These are phyloP conservation scores for Tinamus guttatus DNA, from an alignment of 2,113 vertebrate genomes.

Conservation along the genomic window DNA sequence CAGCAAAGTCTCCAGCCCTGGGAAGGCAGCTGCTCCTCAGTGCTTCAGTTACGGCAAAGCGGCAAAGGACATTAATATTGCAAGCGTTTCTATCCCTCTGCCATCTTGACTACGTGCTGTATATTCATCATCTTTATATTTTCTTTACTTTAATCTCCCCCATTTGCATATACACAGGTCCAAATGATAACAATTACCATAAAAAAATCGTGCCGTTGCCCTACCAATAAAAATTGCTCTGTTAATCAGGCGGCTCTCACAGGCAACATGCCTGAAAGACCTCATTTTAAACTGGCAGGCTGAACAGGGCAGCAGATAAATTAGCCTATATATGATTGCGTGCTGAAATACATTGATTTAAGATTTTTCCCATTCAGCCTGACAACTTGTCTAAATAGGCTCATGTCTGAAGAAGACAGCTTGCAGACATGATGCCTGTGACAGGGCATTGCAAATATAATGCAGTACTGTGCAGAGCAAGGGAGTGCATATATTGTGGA, in stretches of 20 bases:
- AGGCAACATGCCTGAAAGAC: constrained; percentile 55
- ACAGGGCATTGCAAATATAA: constrained; percentile 70
- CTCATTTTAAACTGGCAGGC: constrained; percentile 72
- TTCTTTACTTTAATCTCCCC: constrained; percentile 67
- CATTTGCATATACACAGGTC: constrained; percentile 54
- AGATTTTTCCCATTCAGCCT: constrained; percentile 72
- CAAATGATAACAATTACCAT: constrained; percentile 76
- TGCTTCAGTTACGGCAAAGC: rapidly evolving
- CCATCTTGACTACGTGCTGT: not conserved
- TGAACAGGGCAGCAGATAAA: constrained; percentile 71
- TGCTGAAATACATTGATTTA: constrained; percentile 78
- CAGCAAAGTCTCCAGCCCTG: not conserved
- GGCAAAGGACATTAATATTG: rapidly evolving
- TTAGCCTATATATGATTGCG: constrained; percentile 73
- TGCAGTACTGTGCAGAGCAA: constrained; percentile 2
- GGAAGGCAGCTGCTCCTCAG: not conserved
- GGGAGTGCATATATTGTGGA: not conserved
- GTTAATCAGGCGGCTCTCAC: constrained; percentile 68
- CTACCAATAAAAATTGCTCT: constrained; percentile 72
- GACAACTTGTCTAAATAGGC: constrained; percentile 79
- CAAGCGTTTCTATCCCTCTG: not conserved
- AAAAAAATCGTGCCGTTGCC: constrained; percentile 69
- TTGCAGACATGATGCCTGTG: constrained; percentile 64
- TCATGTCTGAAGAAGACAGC: constrained; percentile 72
- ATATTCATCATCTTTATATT: constrained; percentile 65